Evolutionary conservation across 1,140 invertebrate species (phyloP), one percentile per base, ranked within the genome.

Genomic region (Streblospio benedicti): DNA sequence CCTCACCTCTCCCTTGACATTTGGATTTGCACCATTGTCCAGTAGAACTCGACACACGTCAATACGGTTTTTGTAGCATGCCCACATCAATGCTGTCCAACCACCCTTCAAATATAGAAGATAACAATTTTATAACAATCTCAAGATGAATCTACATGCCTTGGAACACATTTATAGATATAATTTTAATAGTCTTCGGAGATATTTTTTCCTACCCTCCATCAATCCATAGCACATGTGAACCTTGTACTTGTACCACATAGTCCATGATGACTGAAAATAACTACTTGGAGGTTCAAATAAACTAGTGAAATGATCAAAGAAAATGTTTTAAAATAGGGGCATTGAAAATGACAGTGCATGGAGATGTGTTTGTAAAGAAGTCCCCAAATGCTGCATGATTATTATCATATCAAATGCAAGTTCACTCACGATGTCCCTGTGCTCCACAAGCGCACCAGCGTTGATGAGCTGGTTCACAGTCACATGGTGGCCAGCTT

Each of bases 51-150:
- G 81, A 18, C 91, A 93, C 59, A 89, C 83, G 25, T 87, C 85
- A 12, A 85, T 83, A 65, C 87, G 84, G 2, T 92, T 92, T 77
- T 95, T 93, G 74, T 99, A 98, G 5, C 89, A 85, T 0, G 93
- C 92, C 95, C 95, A 99, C 89, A 98, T 95, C 38, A 99, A 81
- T 0, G 93, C 82, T 1, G 93, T 93, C 94, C 95, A 99, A 25
- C 91, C 91, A 66, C 93, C 92, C 91, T 94, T 63, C 70, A 63
- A 69, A 60, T 71, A 56, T 43, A 31, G 30, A 18, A 32, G 47
- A 31, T 68, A 4, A 5, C 9, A 38, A 6, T 43, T n/a, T n/a
- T n/a, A n/a, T n/a, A n/a, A n/a, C n/a, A n/a, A n/a, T n/a, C n/a
- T n/a, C n/a, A n/a, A n/a, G n/a, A n/a, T n/a, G n/a, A n/a, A n/a